Evolutionary conservation across 2,888 invertebrate species (phyloP).

Genomic region (Stenodema calcarata): DNA sequence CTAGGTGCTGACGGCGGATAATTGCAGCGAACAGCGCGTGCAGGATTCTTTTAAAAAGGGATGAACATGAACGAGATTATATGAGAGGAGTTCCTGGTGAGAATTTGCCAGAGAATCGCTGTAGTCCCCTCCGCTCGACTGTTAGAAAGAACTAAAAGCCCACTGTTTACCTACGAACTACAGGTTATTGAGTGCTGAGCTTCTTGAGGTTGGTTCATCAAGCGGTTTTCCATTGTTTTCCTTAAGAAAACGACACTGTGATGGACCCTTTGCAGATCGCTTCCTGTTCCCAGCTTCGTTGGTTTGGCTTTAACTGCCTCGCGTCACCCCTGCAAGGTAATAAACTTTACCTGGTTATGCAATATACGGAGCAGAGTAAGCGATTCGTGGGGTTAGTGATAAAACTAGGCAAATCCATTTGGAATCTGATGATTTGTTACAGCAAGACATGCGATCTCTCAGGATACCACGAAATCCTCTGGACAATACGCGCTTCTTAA

Average conservation of each 20-base stretch:
- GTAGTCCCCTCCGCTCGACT: neutral
- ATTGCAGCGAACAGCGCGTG: conserved; percentile 13
- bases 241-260: neutral
- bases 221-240: neutral
- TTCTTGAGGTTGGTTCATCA: neutral
- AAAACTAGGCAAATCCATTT: no score
- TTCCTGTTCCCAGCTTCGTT: no score
- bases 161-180: neutral
- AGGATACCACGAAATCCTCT: no score
- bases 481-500: no score
- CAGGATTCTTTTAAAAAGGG: neutral
- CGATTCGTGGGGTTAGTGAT: no score
- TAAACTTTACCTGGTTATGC: no score
- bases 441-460: no score
- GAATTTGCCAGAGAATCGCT: neutral
- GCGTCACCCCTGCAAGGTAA: no score
- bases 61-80: neutral
- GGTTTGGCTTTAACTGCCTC: no score
- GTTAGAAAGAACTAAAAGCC: neutral
- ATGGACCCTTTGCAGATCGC: no score
- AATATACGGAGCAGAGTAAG: no score
- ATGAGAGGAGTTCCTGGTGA: neutral
- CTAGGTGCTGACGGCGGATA: neutral
- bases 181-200: neutral
- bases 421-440: no score